Evolutionary conservation across 92 coral and sea anemone genomes (phyloP), one percentile per base, ranked within the genome.

Genomic region (Virgularia gustaviana): DNA sequence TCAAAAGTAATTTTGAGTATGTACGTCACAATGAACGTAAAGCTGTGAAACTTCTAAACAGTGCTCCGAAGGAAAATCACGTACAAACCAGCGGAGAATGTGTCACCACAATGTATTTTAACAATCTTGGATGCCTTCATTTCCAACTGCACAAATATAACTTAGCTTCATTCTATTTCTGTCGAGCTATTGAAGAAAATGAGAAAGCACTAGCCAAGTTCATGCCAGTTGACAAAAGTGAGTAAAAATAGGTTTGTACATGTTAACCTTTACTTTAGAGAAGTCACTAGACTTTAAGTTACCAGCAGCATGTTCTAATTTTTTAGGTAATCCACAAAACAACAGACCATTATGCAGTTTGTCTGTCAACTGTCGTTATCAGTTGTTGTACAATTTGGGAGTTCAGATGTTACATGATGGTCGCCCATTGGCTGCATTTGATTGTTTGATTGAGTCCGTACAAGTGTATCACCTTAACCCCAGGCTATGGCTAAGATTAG

Each of bases 101-200:
- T 16, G 63, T 89, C 1, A 79, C 87, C 73, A 88, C 99, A 19
- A 94, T 94, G 99, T 94, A 94, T 83, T 94, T 75, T 81, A 94
- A 87, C 71, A 83, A 89, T 71, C 82, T 94, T 16, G 99, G 99
- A 25, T 94, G 99, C 70, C 88, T 94, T 63, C 99, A 94, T 77
- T 94, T 75, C 61, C 99, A 94, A 63, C 85, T 94, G 87, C 94
- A 90, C 78, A 94, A 94, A 65, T 94, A 86, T 81, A 89, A 89
- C 79, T 73, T 94, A 36, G 99, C 94, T 4, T 96, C 96, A 33
- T 87, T 89, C 79, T 94, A 94, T 79, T 94, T 88, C 78, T 84
- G 99, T 71, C 86, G 78, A 81, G 92, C 99, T 18, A 66, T 94
- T 45, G 94, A 90, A 57, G 95, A 94, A 68, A 89, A 92, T 72